Evolutionary conservation across 2,888 invertebrate species (phyloP), one percentile per base, ranked within the genome.

Genomic region (Eumerus sabulonum): DNA sequence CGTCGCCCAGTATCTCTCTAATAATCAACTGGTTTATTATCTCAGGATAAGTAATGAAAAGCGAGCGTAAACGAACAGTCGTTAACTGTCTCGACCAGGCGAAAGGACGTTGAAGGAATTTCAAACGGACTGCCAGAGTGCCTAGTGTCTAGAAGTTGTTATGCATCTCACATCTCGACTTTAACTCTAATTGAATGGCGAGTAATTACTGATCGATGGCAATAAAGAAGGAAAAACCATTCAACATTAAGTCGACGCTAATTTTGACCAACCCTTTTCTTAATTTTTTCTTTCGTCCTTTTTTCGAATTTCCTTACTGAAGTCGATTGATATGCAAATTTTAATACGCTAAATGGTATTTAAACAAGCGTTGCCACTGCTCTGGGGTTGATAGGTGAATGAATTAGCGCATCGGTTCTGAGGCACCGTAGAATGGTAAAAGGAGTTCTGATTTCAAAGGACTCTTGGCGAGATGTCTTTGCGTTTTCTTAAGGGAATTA

Each of bases 401-500:
- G 47, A 73, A 63, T 73, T 73, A 73, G 14, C 77, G 67, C 76
- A 57, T 77, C 66, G 72, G 40, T 56, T 51, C 27, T n/a, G n/a
- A n/a, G 7, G 27, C 27, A 27, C 27, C 27, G n/a, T n/a, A n/a
- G n/a, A n/a, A 14, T 19, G 40, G 12, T 7, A 9, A 45, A 14
- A 27, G 66, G 62, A 66, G 72, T 62, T 72, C 27, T 27, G 27
- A 27, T 27, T 27, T 27, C 27, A 7, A 27, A 27, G 27, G 27
- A 27, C 27, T 27, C 7, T 27, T 17, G 9, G 16, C 53, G 48
- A 53, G 71, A 70, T 45, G 42, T 64, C 64, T 54, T 63, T 51
- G 7, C 27, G 27, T 2, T 9, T 57, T 57, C 27, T 27, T 27
- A 27, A 7, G 27, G 27, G 27, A 27, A 27, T 27, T 27, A 27